Evolutionary conservation across 2,888 invertebrate genomes (phyloP), one percentile per base, ranked within the genome.

Genomic region (Tanytarsus gracilentus): DNA sequence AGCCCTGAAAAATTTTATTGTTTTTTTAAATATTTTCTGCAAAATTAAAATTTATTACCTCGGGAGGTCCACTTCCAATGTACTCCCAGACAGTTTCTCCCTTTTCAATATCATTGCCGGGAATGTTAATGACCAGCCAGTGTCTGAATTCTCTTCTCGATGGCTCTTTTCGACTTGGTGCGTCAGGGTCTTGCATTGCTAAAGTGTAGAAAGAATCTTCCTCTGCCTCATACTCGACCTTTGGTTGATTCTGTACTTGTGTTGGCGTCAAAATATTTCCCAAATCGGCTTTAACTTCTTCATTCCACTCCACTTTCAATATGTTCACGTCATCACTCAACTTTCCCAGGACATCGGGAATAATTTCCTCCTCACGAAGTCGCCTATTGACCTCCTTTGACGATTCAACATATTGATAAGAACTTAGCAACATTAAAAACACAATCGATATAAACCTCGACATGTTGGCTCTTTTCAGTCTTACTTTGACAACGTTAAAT

Each of bases 21-120:
- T 4, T 4, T 30, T 30, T 33, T 33, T 14, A 33, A 33, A 14
- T 36, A 14, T 11, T 14, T n/a, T 16, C 14, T 2, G 36, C n/a
- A 36, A 36, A 36, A 36, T 14, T 16, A 36, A 36, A 16, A 14
- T 14, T 14, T 6, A 6, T 2, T 5, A 36, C 36, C 65, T 77
- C 68, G 21, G 82, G 82, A 8, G 83, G 83, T 33, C 81, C 82
- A 18, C 82, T 74, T 7, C 83, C 83, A 56, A 77, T 63, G 66
- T 82, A 84, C 27, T 76, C 77, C 2, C 78, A 71, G 2, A 82
- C 69, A 4, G 71, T 73, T 52, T 83, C 84, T 33, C 75, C 72
- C 4, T 18, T 33, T 1, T 66, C 63, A 9, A 83, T 65, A 55
- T 80, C 73, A 56, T 69, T 71, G 27, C 78, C 82, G 5, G 80